Evolutionary conservation across 2,113 vertebrate species (phyloP).

Genomic region (Etheostoma spectabile): DNA sequence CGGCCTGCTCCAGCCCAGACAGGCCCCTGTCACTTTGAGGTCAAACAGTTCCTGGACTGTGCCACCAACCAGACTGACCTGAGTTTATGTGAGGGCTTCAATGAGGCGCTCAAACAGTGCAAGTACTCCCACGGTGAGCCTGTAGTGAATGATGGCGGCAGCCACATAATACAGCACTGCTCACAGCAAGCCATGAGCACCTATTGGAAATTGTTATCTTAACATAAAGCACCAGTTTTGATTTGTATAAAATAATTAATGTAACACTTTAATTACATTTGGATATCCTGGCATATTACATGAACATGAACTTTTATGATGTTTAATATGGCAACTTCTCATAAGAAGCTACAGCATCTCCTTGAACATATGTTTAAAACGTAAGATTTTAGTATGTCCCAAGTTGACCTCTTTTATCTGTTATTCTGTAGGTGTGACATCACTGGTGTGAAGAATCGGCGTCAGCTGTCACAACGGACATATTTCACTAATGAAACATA

Average conservation of each 20-base stretch:
- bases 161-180: too few relatives aligned
- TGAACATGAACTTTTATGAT: neutral
- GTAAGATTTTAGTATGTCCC: neutral
- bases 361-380: neutral
- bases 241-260: neutral
- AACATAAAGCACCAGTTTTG: neutral
- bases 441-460: conserved; percentile 71
- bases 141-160: neutral
- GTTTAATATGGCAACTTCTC: neutral
- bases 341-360: neutral
- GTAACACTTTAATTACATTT: neutral
- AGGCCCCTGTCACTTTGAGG: conserved; percentile 92
- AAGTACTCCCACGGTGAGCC: conserved; percentile 87
- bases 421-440: conserved; percentile 72
- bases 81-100: conserved; percentile 94
- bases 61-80: conserved; percentile 91
- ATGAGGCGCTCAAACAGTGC: conserved; percentile 94
- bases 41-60: conserved; percentile 94
- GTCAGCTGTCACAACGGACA: neutral
- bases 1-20: conserved; percentile 63
- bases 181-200: neutral
- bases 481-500: neutral
- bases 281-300: neutral
- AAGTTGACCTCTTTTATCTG: neutral
- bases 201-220: neutral